These are phyloP conservation scores for Callithrix jacchus DNA, from an alignment of 2,113 vertebrate species.

Conservation along the genomic window DNA sequence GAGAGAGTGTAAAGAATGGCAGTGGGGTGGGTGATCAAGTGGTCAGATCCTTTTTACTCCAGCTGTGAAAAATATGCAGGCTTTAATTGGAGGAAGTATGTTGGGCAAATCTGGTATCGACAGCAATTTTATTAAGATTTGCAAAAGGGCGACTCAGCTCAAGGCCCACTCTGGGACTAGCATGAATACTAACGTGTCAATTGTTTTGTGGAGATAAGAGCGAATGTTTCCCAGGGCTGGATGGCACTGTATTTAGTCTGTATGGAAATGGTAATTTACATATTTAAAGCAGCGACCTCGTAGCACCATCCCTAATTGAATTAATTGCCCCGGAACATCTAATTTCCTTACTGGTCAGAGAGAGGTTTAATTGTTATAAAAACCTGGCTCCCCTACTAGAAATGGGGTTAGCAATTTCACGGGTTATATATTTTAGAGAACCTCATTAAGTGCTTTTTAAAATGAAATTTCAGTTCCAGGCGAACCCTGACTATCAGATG, in stretches of 20 bases:
- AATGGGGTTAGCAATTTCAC: slow-evolving; percentile 93
- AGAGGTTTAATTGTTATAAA: slow-evolving; percentile 88
- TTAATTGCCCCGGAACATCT: slow-evolving; percentile 89
- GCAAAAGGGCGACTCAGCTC: slow-evolving; percentile 59
- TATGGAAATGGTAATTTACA: slow-evolving; percentile 78
- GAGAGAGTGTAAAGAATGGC: background rate
- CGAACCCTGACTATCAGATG: slow-evolving; percentile 99
- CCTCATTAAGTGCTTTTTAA: slow-evolving; percentile 92
- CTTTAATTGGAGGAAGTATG: slow-evolving; percentile 58
- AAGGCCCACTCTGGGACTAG: slow-evolving; percentile 70
- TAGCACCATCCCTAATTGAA: slow-evolving; percentile 84
- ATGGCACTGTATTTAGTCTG: slow-evolving; percentile 76
- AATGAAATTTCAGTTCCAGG: slow-evolving; percentile 98
- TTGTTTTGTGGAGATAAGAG: slow-evolving; percentile 80
- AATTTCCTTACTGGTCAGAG: slow-evolving; percentile 90
- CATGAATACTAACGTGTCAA: slow-evolving; percentile 78
- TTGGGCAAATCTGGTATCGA: slow-evolving; percentile 43
- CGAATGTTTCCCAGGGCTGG: slow-evolving; percentile 71
- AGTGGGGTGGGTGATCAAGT: background rate
- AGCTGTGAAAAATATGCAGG: slow-evolving; percentile 61
- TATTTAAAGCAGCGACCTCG: slow-evolving; percentile 77
- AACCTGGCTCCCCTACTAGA: slow-evolving; percentile 85
- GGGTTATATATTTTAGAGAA: slow-evolving; percentile 94
- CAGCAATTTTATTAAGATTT: slow-evolving; percentile 73
- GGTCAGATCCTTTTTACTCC: slow-evolving; percentile 59